Base-by-base conservation (phyloP, 1,140 invertebrate species). In the Helicoverpa armigera region DNA sequence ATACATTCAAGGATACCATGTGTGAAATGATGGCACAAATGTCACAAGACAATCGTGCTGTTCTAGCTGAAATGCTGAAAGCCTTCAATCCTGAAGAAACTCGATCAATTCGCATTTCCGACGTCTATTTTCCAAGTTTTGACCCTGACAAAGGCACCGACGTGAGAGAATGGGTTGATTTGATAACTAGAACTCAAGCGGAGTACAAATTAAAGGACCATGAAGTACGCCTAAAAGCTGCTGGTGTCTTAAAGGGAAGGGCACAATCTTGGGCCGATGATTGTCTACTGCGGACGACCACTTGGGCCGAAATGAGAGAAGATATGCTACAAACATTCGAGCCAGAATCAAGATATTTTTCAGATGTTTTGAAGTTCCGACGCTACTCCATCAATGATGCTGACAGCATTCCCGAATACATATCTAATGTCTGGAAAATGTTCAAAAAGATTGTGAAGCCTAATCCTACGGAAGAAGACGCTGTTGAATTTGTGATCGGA, bases 311-410 rank as follows among this genome's bases (percentile, higher is more conserved):
- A 67, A 80, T 83, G 79, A 29, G 67, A 5, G 50, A 73, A 3
- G 79, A 81, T 12, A 83, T 83, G 70, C 2, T 83, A 18, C 75
- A 79, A 31, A 83, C 82, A 13, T 83, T 83, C 51, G 82, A 83
- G 14, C 80, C 83, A 2, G 83, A 84, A 67, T 82, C 80, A 2
- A 80, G 80, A 35, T 84, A 84, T 18, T 85, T 79, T 83, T 53
- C 74, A n/a, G 70, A 85, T 50, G 12, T 85, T 50, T 14, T 85
- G 5, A 67, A 65, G 23, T 85, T 56, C 77, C 54, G 79, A 48
- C 14, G 31, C n/a, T 85, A 85, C 35, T 56, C 13, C 10, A 53
- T 82, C 4, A 70, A 85, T 18, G 78, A 67, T 61, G 81, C 83
- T 12, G 54, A 54, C 12, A 74, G 29, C n/a, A n/a, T n/a, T n/a